Base-by-base conservation (phyloP, 2,113 vertebrate genomes). In the Poeciliopsis turrubarensis region DNA sequence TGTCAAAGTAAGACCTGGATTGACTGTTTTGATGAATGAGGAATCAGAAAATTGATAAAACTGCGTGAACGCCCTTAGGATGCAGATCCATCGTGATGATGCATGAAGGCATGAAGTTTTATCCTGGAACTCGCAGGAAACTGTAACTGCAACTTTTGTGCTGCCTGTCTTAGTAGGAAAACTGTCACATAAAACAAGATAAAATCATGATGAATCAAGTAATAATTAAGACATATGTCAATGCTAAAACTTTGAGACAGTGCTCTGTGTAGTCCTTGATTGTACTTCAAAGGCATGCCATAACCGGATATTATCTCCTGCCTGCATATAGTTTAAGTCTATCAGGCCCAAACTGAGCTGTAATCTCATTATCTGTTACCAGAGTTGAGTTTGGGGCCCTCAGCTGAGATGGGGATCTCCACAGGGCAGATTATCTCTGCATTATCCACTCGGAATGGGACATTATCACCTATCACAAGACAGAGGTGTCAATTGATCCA, bases 351-450 rank as follows among this genome's bases (percentile, higher is more conserved):
- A 83, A 77, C 84, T 62, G 60, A 70, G 62, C 78, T 82, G 39
- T 93, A 90, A 94, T 93, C 91, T 90, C 69, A 87, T 94, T 93
- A 93, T 92, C 90, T 89, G 85, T 90, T 89, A 90, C 85, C 89
- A 84, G 88, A 89, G 83, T 81, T 68, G 85, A 77, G 66, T 84
- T 85, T 80, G 76, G 82, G 86, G 74, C 77, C 76, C 76, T 86
- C 70, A 15, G 72, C 78, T 81, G 77, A 11, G 88, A 92, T 87
- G 88, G 72, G 79, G 86, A 91, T 91, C 86, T 86, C 73, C 69
- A 82, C 75, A 37, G 85, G 85, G 85, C 89, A 89, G 92, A 93
- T 94, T 92, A 91, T 85, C 85, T 86, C 83, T 73, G 78, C 81
- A 93, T 94, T 92, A 94, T 93, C 92, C 83, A 92, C 91, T 93